Evolutionary conservation across 2,113 vertebrate species (phyloP).

Genomic region (Corythornis madagascariensis): DNA sequence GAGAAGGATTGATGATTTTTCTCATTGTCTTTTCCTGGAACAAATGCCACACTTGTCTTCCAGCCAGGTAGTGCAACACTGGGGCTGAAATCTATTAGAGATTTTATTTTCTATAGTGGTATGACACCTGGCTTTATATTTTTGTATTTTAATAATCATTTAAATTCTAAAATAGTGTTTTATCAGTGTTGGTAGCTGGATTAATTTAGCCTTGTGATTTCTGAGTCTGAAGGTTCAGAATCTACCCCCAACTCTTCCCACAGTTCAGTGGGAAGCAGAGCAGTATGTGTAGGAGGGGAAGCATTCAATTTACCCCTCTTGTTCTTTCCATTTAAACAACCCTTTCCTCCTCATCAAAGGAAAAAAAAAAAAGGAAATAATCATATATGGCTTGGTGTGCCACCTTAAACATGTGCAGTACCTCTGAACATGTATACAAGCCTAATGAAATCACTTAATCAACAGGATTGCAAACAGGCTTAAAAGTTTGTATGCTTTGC

Average conservation of each 20-base stretch:
- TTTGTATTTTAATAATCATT: background rate
- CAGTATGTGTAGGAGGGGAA: background rate
- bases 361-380: background rate
- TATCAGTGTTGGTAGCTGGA: background rate
- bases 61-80: background rate
- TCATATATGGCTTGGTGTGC: background rate
- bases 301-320: background rate
- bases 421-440: background rate
- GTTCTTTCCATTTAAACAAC: background rate
- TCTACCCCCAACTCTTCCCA: background rate
- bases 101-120: constrained; percentile 38
- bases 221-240: background rate
- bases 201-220: constrained; percentile 10
- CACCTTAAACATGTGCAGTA: background rate
- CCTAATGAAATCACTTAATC: constrained; percentile 65
- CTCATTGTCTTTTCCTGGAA: constrained; percentile 54
- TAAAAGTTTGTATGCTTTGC: constrained; percentile 41
- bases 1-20: constrained; percentile 38
- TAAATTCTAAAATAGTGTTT: background rate
- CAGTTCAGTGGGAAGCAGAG: background rate
- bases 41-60: constrained; percentile 51
- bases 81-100: background rate
- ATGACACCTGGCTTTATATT: background rate
- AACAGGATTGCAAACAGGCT: constrained; percentile 36
- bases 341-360: background rate